Conservation (phyloP, 2,797 vertebrate genomes). For the Pangasius sanitwongsei region DNA sequence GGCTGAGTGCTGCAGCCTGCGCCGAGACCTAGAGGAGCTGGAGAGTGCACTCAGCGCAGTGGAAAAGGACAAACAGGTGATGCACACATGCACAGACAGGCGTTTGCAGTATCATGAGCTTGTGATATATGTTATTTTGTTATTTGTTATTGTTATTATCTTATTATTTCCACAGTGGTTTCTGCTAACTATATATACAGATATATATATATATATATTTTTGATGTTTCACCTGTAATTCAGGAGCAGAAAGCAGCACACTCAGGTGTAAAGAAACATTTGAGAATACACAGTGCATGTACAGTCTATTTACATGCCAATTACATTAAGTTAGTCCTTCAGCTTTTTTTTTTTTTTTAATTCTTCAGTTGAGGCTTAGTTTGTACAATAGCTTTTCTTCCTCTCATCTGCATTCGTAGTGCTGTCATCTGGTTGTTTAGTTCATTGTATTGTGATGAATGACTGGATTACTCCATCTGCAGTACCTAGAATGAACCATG, state of each 20-base stretch:
- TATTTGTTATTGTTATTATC: too few relatives aligned
- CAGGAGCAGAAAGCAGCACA: neutral
- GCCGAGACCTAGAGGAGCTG: conserved; percentile 73
- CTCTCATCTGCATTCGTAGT: conserved; percentile 2
- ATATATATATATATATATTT: too few relatives aligned
- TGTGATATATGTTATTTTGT: neutral
- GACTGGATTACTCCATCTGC: conserved; percentile 8
- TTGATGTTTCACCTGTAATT: neutral
- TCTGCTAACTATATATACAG: neutral
- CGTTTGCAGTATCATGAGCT: neutral
- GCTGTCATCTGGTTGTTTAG: conserved; percentile 16
- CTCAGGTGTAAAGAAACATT: neutral
- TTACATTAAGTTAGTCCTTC: neutral
- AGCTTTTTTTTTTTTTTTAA: neutral
- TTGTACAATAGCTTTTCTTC: neutral
- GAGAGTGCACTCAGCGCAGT: conserved; percentile 66
- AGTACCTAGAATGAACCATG: conserved; percentile 1
- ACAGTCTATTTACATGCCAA: neutral
- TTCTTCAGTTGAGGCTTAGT: neutral
- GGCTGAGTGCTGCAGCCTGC: conserved; percentile 72
- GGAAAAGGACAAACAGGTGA: conserved; percentile 74
- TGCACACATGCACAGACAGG: neutral
- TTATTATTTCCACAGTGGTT: neutral
- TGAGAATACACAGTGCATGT: neutral
- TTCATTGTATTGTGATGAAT: conserved; percentile 33